Conservation (phyloP, 2,888 invertebrate species). For the Lampropteryx suffumata region DNA sequence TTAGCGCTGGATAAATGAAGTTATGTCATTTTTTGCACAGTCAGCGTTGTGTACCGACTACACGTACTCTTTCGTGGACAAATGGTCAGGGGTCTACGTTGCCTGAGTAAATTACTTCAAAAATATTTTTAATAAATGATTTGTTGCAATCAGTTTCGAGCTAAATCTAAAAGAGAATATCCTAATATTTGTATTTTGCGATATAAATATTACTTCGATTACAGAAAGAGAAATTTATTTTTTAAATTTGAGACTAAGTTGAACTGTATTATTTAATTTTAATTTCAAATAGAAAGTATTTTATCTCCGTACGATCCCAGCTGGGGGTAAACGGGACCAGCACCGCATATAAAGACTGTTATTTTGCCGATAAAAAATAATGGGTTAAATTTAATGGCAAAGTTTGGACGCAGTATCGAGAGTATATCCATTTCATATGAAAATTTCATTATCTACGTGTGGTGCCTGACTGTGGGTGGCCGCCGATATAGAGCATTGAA, state of each 20-base stretch:
- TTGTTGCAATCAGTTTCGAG: no score
- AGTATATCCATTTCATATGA: slow-evolving; percentile 57
- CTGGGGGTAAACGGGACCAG: slow-evolving; percentile 16
- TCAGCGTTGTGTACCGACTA: neutral
- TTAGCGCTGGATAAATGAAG: slow-evolving; percentile 13
- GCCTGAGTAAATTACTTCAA: no score
- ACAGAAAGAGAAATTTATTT: no score
- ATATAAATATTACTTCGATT: no score
- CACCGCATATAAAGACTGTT: slow-evolving; percentile 32
- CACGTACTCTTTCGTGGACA: no score
- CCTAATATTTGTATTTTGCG: no score
- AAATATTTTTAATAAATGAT: no score
- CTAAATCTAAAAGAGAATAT: no score
- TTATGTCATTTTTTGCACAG: slow-evolving; percentile 9
- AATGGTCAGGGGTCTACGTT: no score
- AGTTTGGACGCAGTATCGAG: slow-evolving; percentile 34
- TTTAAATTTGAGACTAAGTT: no score
- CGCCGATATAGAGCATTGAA: slow-evolving; percentile 26
- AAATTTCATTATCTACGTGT: slow-evolving; percentile 67
- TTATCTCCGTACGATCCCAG: slow-evolving; percentile 4
- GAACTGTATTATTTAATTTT: neutral
- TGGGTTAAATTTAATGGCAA: slow-evolving; percentile 32
- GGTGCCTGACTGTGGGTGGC: slow-evolving; percentile 26
- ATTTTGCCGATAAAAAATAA: slow-evolving; percentile 35
- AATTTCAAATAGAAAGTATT: slow-evolving; percentile 7